phyloP scores from a whole-genome alignment of 2,113 vertebrate genomes.

The Calidris pugnax region DNA sequence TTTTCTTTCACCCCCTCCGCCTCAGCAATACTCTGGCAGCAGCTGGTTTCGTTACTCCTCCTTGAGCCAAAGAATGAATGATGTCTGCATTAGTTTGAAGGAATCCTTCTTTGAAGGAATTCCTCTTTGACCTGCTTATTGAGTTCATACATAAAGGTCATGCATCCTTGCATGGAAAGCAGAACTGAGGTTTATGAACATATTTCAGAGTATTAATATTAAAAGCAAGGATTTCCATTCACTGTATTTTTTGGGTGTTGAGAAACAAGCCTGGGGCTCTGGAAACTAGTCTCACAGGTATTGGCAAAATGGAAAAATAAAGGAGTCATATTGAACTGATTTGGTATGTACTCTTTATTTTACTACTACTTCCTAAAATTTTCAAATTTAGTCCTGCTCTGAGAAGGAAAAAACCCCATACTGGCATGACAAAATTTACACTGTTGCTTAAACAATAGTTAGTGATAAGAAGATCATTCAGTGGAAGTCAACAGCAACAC shows the following conservation, averaged over 20 bases:
- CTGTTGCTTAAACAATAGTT: not conserved
- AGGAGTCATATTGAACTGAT: not conserved
- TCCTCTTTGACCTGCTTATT: conserved; percentile 11
- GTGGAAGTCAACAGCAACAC: conserved; percentile 1
- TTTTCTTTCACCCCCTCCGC: not conserved
- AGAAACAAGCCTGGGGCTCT: not conserved
- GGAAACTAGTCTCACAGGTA: not conserved
- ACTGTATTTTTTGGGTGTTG: not conserved
- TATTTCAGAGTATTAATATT: not conserved
- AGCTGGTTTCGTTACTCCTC: conserved; percentile 11
- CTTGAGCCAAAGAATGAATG: conserved; percentile 6
- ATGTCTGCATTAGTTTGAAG: conserved; percentile 6
- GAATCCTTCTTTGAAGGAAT: conserved; percentile 28
- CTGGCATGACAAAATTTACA: not conserved
- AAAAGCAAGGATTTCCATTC: not conserved
- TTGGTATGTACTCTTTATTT: not conserved
- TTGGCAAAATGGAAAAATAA: not conserved
- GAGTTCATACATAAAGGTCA: not conserved
- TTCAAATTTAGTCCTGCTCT: not conserved
- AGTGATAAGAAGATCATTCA: not conserved
- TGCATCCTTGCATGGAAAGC: not conserved
- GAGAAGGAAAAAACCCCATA: not conserved
- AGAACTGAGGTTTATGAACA: not conserved
- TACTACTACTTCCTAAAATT: not conserved
- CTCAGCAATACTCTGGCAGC: not conserved